Percentiles rank a stretch among this genome's conserved stretches.
Conservation (phyloP, 2,113 vertebrate genomes). For the Serilophus lunatus region DNA sequence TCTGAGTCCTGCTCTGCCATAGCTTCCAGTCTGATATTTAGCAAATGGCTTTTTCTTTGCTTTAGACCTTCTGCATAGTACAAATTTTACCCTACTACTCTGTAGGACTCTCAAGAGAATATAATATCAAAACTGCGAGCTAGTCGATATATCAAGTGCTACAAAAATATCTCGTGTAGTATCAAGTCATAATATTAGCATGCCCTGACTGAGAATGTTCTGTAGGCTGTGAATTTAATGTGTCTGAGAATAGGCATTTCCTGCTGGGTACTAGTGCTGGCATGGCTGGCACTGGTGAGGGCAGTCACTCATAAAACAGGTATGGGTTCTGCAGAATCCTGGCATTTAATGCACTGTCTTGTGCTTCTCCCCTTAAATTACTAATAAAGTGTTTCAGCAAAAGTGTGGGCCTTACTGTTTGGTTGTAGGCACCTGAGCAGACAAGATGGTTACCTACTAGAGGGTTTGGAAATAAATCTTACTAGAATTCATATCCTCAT, state of each 20-base stretch:
- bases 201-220: neutral
- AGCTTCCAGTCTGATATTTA: neutral
- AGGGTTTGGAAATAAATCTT: neutral
- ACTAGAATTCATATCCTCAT: neutral
- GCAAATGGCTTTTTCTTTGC: neutral
- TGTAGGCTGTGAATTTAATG: conserved; percentile 23
- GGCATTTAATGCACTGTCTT: neutral
- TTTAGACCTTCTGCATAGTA: neutral
- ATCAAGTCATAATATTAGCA: conserved; percentile 35
- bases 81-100: neutral
- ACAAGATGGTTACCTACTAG: neutral
- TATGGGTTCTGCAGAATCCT: neutral
- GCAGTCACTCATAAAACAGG: neutral
- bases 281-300: neutral
- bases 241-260: neutral
- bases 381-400: neutral
- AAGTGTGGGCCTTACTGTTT: neutral
- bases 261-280: neutral
- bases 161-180: conserved; percentile 42
- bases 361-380: neutral
- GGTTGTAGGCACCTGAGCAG: neutral
- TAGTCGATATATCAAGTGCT: neutral
- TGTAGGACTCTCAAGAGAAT: neutral
- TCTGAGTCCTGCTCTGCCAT: neutral
- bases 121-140: neutral